Evolutionary conservation across 2,888 invertebrate genomes (phyloP).

Genomic region (Drosophila demipolita): DNA sequence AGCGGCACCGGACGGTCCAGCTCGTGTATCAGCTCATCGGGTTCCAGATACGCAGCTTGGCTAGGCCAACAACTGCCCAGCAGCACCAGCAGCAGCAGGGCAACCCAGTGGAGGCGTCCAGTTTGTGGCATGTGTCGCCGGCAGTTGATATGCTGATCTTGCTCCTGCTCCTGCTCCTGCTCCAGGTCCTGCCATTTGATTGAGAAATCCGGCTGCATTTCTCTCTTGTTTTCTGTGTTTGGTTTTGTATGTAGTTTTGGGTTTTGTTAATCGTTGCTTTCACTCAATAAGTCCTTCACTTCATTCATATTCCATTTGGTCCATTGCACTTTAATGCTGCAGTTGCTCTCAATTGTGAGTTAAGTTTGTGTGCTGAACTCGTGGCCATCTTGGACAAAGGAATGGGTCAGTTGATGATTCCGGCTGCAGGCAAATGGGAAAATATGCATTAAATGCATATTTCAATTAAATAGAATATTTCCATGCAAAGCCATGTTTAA

Average conservation of each 20-base stretch:
- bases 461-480: slow-evolving; percentile 3
- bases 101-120: slow-evolving; percentile 62
- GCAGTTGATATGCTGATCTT: slow-evolving; percentile 10
- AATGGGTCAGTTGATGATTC: neutral
- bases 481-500: neutral
- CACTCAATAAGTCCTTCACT: slow-evolving; percentile 38
- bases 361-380: slow-evolving; percentile 19
- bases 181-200: slow-evolving; percentile 52
- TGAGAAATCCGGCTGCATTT: slow-evolving; percentile 71
- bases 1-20: slow-evolving; percentile 88
- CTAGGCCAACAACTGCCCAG: slow-evolving; percentile 41
- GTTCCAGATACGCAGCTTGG: slow-evolving; percentile 82
- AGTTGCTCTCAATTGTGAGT: slow-evolving; percentile 6
- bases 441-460: slow-evolving; percentile 21
- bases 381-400: slow-evolving; percentile 36
- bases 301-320: slow-evolving; percentile 52
- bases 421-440: slow-evolving; percentile 29
- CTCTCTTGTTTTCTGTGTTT: slow-evolving; percentile 15
- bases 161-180: slow-evolving; percentile 16
- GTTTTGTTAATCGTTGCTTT: slow-evolving; percentile 43
- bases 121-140: slow-evolving; percentile 7
- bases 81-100: slow-evolving; percentile 60
- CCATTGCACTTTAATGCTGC: slow-evolving; percentile 42
- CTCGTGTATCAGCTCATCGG: slow-evolving; percentile 85
- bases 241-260: neutral